A percentile compares a stretch with the other conserved stretches of the same genome.
Evolutionary conservation across 2,797 vertebrate genomes (phyloP).

Genomic region (Clarias platycephalus): DNA sequence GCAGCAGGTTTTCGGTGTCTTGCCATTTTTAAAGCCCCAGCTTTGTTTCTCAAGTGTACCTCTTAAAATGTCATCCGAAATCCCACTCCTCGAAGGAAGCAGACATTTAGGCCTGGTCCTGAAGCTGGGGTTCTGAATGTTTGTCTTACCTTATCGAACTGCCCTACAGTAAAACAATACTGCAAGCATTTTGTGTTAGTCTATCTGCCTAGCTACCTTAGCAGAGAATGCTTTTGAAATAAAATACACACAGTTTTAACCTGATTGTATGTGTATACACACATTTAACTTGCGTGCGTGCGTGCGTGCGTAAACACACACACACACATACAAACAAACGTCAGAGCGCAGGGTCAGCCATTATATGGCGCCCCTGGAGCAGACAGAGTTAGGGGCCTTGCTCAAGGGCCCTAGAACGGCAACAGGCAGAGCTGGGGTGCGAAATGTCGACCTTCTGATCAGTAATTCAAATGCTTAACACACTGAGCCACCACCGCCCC

Average conservation of each 20-base stretch:
- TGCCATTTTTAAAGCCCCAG: conserved; percentile 11
- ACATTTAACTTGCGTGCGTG: no score
- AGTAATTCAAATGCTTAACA: no score
- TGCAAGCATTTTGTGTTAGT: not conserved
- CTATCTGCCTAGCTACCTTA: not conserved
- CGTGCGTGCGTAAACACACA: no score
- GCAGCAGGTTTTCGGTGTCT: not conserved
- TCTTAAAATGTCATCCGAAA: conserved; percentile 21
- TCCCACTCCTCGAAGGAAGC: not conserved
- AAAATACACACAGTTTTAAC: not conserved
- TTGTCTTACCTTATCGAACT: not conserved
- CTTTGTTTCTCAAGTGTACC: conserved; percentile 6
- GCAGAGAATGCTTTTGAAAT: not conserved
- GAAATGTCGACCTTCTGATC: no score
- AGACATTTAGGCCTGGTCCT: not conserved
- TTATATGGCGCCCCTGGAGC: no score
- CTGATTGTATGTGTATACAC: no score
- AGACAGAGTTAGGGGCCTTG: no score
- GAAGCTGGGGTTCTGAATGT: not conserved
- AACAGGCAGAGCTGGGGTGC: no score
- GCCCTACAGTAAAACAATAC: not conserved
- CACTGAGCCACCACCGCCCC: no score
- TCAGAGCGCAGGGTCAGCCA: no score
- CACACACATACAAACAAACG: no score
- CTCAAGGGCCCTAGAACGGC: no score